Base-by-base conservation (phyloP, 2,797 vertebrate genomes). In the Trematomus bernacchii region DNA sequence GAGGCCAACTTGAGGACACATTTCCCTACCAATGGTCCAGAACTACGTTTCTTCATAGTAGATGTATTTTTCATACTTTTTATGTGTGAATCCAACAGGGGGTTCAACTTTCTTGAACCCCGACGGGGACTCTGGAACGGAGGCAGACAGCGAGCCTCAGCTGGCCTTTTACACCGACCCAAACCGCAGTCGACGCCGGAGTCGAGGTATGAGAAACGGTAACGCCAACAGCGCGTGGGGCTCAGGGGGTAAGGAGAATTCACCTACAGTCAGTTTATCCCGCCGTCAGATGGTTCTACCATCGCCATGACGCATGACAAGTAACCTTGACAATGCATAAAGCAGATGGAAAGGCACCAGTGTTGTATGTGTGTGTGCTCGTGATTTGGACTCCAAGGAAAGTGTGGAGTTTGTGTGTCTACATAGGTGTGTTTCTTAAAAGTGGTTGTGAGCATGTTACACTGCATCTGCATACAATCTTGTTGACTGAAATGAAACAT, bases 121-220 rank as follows among this genome's bases (percentile, higher is more conserved):
- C 0, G 98, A 99, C 54, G 98, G 97, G 47, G 98, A 99, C 89
- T 99, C 98, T 0, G 96, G 98, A 72, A 97, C 97, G 0, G 98
- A 99, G 93, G 97, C 96, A 4, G 98, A 99, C 95, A 98, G 97
- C 8, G 98, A 99, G 90, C 97, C 98, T 81, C 98, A 99, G 93
- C 95, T 99, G 92, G 97, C 98, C 84, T 99, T 99, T 95, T 99
- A 99, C 94, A 99, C 98, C 0, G 98, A 99, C 87, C 98, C 98
- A 43, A 98, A 98, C 0, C 94, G 98, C 91, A 99, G 98, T 90
- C 94, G 97, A 51, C 95, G 97, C 66, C 97, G 98, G 79, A 98
- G 97, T 93, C 94, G 98, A 96, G 98, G 98, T 98, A 95, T 93
- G 96, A 90, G 92, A 91, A 93, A 91, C 19, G 95, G 95, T 93